Percentiles rank a stretch among this genome's conserved stretches.
Conservation (phyloP, 2,113 vertebrate genomes). For the Rostratula benghalensis region DNA sequence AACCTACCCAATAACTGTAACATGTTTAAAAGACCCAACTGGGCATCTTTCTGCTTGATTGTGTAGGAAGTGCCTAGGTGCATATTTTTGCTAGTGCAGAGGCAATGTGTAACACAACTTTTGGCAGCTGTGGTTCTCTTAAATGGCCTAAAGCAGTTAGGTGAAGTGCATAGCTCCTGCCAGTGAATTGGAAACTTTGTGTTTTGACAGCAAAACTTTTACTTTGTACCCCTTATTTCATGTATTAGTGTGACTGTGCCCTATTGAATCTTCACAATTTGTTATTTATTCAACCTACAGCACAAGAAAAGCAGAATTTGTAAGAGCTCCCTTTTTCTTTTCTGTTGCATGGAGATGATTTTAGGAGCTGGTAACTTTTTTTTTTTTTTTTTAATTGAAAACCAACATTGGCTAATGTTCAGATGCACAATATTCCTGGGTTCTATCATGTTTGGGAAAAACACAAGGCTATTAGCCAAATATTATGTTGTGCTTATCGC, state of each 20-base stretch:
- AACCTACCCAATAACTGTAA: not conserved
- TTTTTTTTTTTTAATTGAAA: not conserved
- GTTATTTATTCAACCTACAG: not conserved
- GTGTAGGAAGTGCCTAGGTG: not conserved
- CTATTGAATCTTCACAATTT: not conserved
- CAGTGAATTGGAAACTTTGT: not conserved
- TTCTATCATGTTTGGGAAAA: not conserved
- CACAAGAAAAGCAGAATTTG: not conserved
- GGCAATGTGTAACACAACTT: not conserved
- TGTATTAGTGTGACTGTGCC: not conserved
- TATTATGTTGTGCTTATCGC: not conserved
- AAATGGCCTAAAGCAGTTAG: not conserved
- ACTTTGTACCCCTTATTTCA: not conserved
- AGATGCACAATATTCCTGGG: not conserved
- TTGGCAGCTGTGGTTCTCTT: not conserved
- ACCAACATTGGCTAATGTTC: not conserved
- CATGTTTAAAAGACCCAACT: not conserved
- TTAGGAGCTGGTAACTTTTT: not conserved
- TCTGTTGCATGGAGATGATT: not conserved
- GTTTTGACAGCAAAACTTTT: not conserved
- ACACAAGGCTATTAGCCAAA: not conserved
- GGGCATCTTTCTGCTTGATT: not conserved
- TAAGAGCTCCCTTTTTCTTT: not conserved
- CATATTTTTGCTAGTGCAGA: not conserved
- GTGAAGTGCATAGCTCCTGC: not conserved